Conservation (phyloP, 2,113 vertebrate species). For the Salvelinus fontinalis region DNA sequence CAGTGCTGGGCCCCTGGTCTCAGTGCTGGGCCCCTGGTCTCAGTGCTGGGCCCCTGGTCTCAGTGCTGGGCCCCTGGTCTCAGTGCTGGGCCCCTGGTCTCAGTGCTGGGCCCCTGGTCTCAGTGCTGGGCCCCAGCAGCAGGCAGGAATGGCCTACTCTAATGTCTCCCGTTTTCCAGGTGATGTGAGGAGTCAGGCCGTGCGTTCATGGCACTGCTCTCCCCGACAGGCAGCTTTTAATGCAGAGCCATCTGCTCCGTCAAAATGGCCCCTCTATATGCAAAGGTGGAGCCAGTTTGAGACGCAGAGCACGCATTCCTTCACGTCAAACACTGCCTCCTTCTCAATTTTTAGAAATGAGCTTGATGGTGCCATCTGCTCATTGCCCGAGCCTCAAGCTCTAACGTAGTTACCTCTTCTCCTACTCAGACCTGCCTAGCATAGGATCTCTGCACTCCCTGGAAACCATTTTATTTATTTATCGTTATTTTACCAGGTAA, state of each 20-base stretch:
- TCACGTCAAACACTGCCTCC: slow-evolving; percentile 82
- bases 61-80: neutral
- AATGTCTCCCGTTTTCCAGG: slow-evolving; percentile 55
- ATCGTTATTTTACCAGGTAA: too few relatives aligned
- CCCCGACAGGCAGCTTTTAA: slow-evolving; percentile 84
- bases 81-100: neutral
- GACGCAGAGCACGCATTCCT: slow-evolving; percentile 81
- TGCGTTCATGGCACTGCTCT: slow-evolving; percentile 68
- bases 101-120: neutral
- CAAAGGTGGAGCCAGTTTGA: slow-evolving; percentile 74
- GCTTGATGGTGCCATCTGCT: slow-evolving; percentile 90
- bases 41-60: neutral
- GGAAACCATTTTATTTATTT: too few relatives aligned
- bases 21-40: neutral
- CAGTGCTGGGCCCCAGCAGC: neutral
- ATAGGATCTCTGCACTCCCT: too few relatives aligned
- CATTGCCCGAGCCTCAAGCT: slow-evolving; percentile 75
- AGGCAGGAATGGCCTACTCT: neutral
- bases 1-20: neutral
- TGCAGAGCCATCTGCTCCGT: slow-evolving; percentile 84
- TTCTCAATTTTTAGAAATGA: slow-evolving; percentile 91
- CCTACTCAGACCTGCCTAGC: neutral
- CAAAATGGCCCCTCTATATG: slow-evolving; percentile 67
- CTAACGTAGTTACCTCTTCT: slow-evolving; percentile 21
- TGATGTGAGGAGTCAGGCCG: slow-evolving; percentile 42